These are phyloP conservation scores for Trachymyrmex septentrionalis DNA, from an alignment of 1,140 invertebrate species.

Conservation along the genomic window DNA sequence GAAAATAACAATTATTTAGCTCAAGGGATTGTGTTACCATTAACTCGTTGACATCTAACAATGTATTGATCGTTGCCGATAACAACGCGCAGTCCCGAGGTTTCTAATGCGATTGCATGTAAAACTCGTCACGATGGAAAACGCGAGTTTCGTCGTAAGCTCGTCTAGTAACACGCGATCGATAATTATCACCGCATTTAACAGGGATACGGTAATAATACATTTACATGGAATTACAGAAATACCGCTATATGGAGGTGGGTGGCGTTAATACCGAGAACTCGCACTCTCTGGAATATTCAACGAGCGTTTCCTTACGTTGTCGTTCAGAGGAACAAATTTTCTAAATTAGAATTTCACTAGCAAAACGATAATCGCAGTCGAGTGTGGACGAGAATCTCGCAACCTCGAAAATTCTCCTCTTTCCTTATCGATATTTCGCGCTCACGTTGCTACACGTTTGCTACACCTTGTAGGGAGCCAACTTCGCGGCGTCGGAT, in stretches of 20 bases:
- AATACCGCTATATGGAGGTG: background rate
- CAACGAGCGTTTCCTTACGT: conserved; percentile 4
- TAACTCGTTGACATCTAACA: too few relatives aligned
- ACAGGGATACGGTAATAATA: conserved; percentile 25
- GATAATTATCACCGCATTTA: conserved; percentile 43
- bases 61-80: conserved; percentile 34
- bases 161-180: conserved; percentile 47
- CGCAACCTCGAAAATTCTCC: background rate
- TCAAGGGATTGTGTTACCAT: too few relatives aligned
- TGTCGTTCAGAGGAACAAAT: conserved; percentile 19
- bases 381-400: background rate
- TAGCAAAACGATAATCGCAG: conserved; percentile 8
- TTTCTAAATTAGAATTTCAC: conserved; percentile 9
- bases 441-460: background rate
- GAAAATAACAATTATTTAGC: too few relatives aligned
- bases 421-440: conserved; percentile 27
- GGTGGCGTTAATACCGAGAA: background rate
- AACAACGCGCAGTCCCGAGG: conserved; percentile 21
- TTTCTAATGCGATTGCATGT: conserved; percentile 36
- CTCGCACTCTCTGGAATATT: background rate
- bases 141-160: conserved; percentile 8
- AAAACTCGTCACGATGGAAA: conserved; percentile 39
- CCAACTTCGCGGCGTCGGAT: conserved; percentile 26
- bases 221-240: conserved; percentile 22
- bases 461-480: background rate